Evolutionary conservation across 2,113 vertebrate genomes (phyloP).

Genomic region (Petaurus breviceps): DNA sequence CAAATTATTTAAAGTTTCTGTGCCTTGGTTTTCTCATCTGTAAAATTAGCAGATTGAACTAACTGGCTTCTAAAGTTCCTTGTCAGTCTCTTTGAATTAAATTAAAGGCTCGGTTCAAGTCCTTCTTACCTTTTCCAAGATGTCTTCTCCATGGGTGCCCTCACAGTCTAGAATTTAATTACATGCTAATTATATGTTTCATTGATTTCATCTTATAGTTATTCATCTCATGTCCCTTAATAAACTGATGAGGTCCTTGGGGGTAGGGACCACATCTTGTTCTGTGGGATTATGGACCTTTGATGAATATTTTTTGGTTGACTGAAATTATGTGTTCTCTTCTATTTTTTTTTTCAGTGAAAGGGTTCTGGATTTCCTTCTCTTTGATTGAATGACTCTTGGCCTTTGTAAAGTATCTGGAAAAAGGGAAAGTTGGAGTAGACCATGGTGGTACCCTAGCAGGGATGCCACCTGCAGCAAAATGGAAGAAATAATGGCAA

Average conservation of each 20-base stretch:
- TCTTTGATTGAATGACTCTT: background rate
- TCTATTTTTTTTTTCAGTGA: background rate
- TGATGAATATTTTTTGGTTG: background rate
- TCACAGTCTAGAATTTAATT: no score
- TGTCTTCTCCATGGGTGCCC: no score
- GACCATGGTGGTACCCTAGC: background rate
- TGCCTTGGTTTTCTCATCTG: no score
- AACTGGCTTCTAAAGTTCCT: no score
- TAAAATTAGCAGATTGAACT: no score
- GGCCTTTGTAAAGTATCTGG: background rate
- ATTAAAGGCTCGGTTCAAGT: no score
- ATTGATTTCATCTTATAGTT: no score
- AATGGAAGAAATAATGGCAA: background rate
- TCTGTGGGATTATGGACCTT: background rate
- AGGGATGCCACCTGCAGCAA: background rate
- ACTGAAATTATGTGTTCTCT: background rate
- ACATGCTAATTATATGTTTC: no score
- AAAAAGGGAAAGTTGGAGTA: background rate
- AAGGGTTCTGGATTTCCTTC: background rate
- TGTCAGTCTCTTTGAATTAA: no score
- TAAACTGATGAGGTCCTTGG: conserved; percentile 33
- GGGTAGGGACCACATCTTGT: conserved; percentile 19
- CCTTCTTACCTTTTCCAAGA: no score
- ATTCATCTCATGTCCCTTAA: background rate
- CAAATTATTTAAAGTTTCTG: no score